A percentile compares a stretch with the other conserved stretches of the same genome.
These are phyloP conservation scores for Hoplias malabaricus DNA, from an alignment of 2,113 vertebrate genomes.

Conservation along the genomic window DNA sequence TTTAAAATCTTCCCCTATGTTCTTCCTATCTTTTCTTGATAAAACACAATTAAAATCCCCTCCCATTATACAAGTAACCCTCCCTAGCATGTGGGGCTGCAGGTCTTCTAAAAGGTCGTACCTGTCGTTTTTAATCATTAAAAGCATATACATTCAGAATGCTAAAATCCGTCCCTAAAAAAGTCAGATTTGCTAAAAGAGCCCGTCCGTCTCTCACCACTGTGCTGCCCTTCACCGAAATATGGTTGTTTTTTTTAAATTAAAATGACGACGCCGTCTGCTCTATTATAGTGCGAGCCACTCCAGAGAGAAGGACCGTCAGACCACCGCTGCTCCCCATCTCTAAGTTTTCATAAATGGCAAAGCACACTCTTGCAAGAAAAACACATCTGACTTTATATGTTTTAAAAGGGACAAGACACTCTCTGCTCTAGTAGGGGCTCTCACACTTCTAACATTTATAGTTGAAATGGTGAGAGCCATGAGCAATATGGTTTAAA, in stretches of 20 bases:
- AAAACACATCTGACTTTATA: not conserved
- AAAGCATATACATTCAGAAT: conserved; percentile 23
- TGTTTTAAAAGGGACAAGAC: not conserved
- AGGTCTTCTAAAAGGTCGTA: too few relatives aligned
- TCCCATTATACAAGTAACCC: too few relatives aligned
- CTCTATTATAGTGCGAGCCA: not conserved
- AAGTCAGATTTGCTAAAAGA: not conserved
- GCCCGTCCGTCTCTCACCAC: too few relatives aligned
- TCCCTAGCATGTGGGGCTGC: too few relatives aligned
- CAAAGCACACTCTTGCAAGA: not conserved
- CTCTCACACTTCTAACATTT: too few relatives aligned
- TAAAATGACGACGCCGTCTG: conserved; percentile 13
- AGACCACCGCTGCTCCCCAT: conserved; percentile 15
- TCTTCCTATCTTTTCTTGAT: too few relatives aligned
- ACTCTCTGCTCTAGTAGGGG: too few relatives aligned
- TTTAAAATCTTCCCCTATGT: too few relatives aligned
- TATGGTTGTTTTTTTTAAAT: not conserved
- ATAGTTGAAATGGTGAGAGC: too few relatives aligned
- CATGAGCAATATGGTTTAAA: too few relatives aligned
- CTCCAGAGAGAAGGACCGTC: conserved; percentile 28
- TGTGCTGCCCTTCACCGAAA: conserved; percentile 18
- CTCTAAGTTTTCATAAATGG: not conserved
- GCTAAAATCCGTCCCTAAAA: conserved; percentile 3
- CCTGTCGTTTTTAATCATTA: not conserved
- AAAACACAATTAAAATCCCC: too few relatives aligned